Base-by-base conservation (phyloP, 2,888 invertebrate genomes). In the Rhamphomyia laevipes region DNA sequence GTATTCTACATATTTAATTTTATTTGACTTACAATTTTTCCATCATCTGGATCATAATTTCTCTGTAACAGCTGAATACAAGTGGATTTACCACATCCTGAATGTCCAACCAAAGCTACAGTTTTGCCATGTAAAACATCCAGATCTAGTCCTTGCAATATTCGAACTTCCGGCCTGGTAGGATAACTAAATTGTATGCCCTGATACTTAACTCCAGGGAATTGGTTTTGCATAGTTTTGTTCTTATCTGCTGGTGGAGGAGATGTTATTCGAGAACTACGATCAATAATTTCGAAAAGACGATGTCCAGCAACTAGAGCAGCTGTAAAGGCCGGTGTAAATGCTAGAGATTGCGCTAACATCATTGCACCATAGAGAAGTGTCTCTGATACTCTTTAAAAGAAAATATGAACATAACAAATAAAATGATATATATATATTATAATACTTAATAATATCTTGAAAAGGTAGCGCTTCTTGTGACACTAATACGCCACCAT, bases 51-150 rank as follows among this genome's bases (percentile, higher is more conserved):
- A 63, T 88, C 87, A 61, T 90, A 90, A 45, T 87, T 76, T 45
- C 90, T 69, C 65, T 87, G 81, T 56, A 90, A 66, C 16, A 90
- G 70, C 59, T 88, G 86, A 53, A 88, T 79, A 46, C 84, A 81
- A 0, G 88, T 88, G 1, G 86, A 86, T 66, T 88, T 88, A 16
- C 88, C 88, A 61, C 86, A 86, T 15, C 87, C 87, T 55, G 80
- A 81, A 45, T 82, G 80, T 1, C 81, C 83, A 1, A 84, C 85
- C 6, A 86, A 64, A 0, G 84, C 89, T 2, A 88, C 76, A 15
- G 84, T 83, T 63, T 81, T 76, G 0, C 86, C 86, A 21, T 77
- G 73, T 16, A 76, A 71, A 2, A 88, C 78, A 43, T 76, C 72
- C 45, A 88, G 68, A 48, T 79, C 75, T 17, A 88, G 68, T 4